Percentiles rank a stretch among this genome's conserved stretches.
phyloP scores from a whole-genome alignment of 1,140 invertebrate species.

The Brachionus asplanchnoidis region DNA sequence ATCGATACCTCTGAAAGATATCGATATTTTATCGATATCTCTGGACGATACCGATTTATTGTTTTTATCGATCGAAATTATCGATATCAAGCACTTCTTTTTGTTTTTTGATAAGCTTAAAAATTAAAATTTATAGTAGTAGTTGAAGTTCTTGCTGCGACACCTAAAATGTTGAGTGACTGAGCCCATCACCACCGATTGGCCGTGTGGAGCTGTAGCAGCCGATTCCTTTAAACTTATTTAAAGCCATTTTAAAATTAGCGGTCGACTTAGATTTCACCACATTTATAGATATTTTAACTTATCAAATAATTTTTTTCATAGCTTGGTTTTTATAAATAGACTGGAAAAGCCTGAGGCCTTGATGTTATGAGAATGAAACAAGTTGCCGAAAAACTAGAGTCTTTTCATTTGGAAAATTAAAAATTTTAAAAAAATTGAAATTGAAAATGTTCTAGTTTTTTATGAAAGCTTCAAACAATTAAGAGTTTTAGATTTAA shows the following conservation, averaged over 20 bases:
- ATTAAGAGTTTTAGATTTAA: neutral
- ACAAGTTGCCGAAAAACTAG: neutral
- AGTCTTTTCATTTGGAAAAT: neutral
- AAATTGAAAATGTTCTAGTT: neutral
- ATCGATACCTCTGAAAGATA: too few relatives aligned
- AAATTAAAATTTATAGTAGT: too few relatives aligned
- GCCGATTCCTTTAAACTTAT: too few relatives aligned
- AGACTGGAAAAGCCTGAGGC: neutral
- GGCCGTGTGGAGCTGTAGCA: too few relatives aligned
- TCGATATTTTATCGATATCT: too few relatives aligned
- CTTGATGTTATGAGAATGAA: neutral
- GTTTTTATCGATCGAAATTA: neutral
- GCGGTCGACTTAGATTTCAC: too few relatives aligned
- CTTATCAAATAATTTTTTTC: neutral
- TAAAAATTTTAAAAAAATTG: neutral
- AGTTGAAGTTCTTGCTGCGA: too few relatives aligned
- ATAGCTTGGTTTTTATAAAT: neutral
- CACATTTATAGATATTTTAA: too few relatives aligned
- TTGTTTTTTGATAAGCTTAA: neutral
- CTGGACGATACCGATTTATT: neutral
- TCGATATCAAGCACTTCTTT: neutral
- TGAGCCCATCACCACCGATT: too few relatives aligned
- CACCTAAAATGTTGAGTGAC: too few relatives aligned
- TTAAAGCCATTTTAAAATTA: too few relatives aligned
- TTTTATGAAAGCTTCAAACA: neutral